Percentiles rank a stretch among this genome's conserved stretches.
Conservation (phyloP, 2,888 invertebrate species). For the Cephus pulcher region DNA sequence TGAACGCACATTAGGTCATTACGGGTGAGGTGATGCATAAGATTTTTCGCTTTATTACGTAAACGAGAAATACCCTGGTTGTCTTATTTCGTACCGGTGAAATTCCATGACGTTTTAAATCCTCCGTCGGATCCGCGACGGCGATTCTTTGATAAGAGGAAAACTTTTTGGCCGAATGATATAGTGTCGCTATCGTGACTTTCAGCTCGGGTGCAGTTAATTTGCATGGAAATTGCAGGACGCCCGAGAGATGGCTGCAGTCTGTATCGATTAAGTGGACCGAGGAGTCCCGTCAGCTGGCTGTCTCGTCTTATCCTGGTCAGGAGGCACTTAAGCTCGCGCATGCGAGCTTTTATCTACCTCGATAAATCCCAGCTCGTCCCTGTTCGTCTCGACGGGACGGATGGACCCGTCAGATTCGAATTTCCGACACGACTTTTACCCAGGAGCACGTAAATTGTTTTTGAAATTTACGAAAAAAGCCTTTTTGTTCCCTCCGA, state of each 20-base stretch:
- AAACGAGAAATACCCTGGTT: background rate
- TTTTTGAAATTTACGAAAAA: background rate
- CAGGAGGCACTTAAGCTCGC: conserved; percentile 57
- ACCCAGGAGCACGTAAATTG: background rate
- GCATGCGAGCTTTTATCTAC: conserved; percentile 47
- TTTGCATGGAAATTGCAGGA: conserved; percentile 63
- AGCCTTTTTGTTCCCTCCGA: rapidly evolving
- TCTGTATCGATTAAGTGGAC: conserved; percentile 65
- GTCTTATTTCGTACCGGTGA: background rate
- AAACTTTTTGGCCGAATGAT: background rate
- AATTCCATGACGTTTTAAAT: background rate
- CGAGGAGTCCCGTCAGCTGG: conserved; percentile 62
- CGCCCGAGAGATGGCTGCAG: conserved; percentile 52
- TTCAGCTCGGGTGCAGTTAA: conserved; percentile 58
- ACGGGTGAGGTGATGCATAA: background rate
- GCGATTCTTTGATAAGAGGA: background rate
- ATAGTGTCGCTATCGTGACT: conserved; percentile 18
- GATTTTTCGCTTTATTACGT: background rate
- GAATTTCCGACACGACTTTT: background rate
- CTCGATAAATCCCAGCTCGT: background rate
- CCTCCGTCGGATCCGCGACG: background rate
- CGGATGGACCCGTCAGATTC: background rate
- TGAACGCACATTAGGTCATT: background rate
- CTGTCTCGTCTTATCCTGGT: conserved; percentile 63
- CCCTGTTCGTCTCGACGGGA: background rate